These are phyloP conservation scores for Acrobasis suavella DNA, from an alignment of 2,888 invertebrate genomes.

Conservation along the genomic window DNA sequence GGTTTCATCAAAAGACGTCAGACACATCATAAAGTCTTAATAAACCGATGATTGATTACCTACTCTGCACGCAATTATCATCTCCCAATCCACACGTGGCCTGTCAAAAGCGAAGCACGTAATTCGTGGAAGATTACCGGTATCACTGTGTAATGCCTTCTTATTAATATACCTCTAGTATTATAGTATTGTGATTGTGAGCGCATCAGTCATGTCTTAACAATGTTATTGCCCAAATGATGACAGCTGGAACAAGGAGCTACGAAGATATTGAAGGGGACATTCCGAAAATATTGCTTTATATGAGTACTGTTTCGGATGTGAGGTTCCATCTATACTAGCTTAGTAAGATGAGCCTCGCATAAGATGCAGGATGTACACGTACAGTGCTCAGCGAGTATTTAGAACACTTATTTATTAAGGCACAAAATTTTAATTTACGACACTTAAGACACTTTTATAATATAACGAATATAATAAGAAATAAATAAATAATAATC, in stretches of 20 bases:
- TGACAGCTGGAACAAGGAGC: constrained; percentile 35
- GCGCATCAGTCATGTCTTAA: constrained; percentile 28
- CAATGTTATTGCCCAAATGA: constrained; percentile 51
- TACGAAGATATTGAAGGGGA: constrained; percentile 19
- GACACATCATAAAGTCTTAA: not conserved
- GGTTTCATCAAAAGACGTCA: too few species aligned
- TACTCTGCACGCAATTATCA: not conserved
- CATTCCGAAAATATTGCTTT: too few species aligned
- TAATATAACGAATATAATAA: too few species aligned
- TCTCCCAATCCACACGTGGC: constrained; percentile 9
- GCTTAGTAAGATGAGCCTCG: too few species aligned
- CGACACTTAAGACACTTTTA: too few species aligned
- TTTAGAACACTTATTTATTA: too few species aligned
- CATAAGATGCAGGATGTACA: too few species aligned
- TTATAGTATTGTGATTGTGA: constrained; percentile 4
- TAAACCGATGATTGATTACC: constrained; percentile 8
- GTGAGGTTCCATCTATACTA: too few species aligned
- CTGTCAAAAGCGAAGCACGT: not conserved
- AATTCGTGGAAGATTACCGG: constrained; percentile 5
- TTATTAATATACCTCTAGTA: not conserved
- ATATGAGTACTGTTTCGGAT: too few species aligned
- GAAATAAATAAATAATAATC: too few species aligned
- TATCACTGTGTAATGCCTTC: constrained; percentile 4
- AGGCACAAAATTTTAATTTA: too few species aligned
- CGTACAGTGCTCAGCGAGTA: too few species aligned